These are phyloP conservation scores for Alosa sapidissima DNA, from an alignment of 2,797 vertebrate species.

Conservation along the genomic window DNA sequence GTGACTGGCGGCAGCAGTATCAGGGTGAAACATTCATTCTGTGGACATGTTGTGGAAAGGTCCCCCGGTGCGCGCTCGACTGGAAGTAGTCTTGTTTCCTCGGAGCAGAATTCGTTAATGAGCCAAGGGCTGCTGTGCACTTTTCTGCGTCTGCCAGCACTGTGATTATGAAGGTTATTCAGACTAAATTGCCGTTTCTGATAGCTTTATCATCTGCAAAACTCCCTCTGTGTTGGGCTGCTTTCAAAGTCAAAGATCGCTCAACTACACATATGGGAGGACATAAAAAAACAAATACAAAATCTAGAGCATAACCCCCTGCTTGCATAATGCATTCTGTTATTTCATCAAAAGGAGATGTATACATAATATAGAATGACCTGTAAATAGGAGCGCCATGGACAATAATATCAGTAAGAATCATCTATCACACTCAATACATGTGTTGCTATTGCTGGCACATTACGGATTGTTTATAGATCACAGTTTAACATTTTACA, in stretches of 20 bases:
- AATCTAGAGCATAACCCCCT: constrained; percentile 27
- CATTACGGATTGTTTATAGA: background rate
- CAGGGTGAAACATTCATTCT: background rate
- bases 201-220: constrained; percentile 51
- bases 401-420: constrained; percentile 27
- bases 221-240: constrained; percentile 34
- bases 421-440: background rate
- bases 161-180: constrained; percentile 27
- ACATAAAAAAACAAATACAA: constrained; percentile 27
- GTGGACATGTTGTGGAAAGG: constrained; percentile 12
- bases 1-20: background rate
- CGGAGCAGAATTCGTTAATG: constrained; percentile 21
- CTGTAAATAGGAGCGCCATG: constrained; percentile 29
- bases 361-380: constrained; percentile 7
- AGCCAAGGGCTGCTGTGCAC: constrained; percentile 20
- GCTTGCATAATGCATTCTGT: constrained; percentile 27
- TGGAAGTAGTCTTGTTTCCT: constrained; percentile 28
- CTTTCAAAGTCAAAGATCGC: constrained; percentile 41
- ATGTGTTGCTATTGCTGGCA: background rate
- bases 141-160: constrained; percentile 12
- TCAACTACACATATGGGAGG: constrained; percentile 17
- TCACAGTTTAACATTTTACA: background rate
- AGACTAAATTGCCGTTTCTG: constrained; percentile 28
- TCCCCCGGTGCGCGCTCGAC: constrained; percentile 19
- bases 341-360: constrained; percentile 21